Evolutionary conservation across 2,888 invertebrate genomes (phyloP).

Genomic region (Neoscelio sp.): DNA sequence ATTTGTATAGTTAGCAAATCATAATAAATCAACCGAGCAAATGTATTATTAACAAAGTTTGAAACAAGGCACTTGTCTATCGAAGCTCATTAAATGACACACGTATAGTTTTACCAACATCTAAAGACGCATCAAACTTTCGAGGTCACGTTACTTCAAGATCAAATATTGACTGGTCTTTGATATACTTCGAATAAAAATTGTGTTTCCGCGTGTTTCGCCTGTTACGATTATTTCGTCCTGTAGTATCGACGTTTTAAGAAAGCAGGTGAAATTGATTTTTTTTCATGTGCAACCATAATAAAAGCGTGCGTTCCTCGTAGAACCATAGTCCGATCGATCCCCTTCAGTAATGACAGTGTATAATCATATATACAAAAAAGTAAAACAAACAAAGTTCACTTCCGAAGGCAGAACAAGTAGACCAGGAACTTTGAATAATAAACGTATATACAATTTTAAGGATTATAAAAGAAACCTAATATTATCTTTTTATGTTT

Average conservation of each 20-base stretch:
- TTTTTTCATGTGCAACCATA: constrained; percentile 57
- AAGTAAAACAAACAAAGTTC: constrained; percentile 49
- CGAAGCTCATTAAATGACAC: neutral
- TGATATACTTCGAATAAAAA: neutral
- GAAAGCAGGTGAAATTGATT: constrained; percentile 2
- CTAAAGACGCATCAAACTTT: too few species aligned
- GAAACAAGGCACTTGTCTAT: constrained; percentile 1
- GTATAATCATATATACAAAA: constrained; percentile 41
- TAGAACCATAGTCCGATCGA: constrained; percentile 40
- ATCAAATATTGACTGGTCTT: too few species aligned
- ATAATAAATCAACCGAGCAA: neutral
- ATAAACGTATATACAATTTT: constrained; percentile 30
- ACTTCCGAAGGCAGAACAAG: constrained; percentile 37
- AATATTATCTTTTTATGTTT: too few species aligned
- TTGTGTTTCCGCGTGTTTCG: neutral
- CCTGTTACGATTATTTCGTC: too few species aligned
- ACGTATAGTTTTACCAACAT: too few species aligned
- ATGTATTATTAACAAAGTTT: constrained; percentile 26
- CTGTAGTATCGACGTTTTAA: neutral
- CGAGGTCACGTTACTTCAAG: too few species aligned
- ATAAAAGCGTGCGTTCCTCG: constrained; percentile 45
- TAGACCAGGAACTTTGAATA: constrained; percentile 11
- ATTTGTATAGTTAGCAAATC: constrained; percentile 28
- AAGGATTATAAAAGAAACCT: constrained; percentile 27
- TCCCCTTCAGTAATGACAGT: constrained; percentile 52